Percentiles rank a stretch among this genome's conserved stretches.
Evolutionary conservation across 2,113 vertebrate genomes (phyloP).

Genomic region (Cyphomyrus plagiostoma): DNA sequence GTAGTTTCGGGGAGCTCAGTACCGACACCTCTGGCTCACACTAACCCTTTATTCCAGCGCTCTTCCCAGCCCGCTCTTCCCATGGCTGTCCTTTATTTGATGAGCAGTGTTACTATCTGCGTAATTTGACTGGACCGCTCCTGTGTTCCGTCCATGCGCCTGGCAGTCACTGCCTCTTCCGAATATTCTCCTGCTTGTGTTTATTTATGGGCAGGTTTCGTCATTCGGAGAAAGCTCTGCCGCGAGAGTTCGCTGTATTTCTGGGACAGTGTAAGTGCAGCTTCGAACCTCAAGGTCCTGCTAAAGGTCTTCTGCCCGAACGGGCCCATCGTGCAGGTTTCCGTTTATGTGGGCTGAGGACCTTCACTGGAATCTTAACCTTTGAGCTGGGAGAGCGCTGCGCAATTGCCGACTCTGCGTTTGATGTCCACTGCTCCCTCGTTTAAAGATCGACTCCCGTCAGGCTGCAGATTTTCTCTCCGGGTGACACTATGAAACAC

Average conservation of each 20-base stretch:
- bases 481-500: neutral
- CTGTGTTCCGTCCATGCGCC: neutral
- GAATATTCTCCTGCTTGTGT: neutral
- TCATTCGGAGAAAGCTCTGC: neutral
- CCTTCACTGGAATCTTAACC: neutral
- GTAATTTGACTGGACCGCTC: neutral
- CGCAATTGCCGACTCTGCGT: neutral
- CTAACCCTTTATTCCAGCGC: neutral
- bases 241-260: neutral
- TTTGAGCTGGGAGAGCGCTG: conserved; percentile 9
- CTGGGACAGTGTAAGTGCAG: neutral
- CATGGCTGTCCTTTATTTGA: neutral
- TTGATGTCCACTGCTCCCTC: neutral
- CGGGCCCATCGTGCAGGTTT: neutral
- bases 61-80: neutral
- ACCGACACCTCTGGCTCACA: neutral
- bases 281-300: neutral
- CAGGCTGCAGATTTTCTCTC: neutral
- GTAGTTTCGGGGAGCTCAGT: neutral
- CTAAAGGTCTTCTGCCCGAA: neutral
- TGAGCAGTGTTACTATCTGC: neutral
- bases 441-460: neutral
- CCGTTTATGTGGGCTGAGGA: neutral
- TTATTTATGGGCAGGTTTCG: neutral
- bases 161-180: neutral